Evolutionary conservation across 2,888 invertebrate species (phyloP), one percentile per base, ranked within the genome.

Genomic region (Molorchus minor): DNA sequence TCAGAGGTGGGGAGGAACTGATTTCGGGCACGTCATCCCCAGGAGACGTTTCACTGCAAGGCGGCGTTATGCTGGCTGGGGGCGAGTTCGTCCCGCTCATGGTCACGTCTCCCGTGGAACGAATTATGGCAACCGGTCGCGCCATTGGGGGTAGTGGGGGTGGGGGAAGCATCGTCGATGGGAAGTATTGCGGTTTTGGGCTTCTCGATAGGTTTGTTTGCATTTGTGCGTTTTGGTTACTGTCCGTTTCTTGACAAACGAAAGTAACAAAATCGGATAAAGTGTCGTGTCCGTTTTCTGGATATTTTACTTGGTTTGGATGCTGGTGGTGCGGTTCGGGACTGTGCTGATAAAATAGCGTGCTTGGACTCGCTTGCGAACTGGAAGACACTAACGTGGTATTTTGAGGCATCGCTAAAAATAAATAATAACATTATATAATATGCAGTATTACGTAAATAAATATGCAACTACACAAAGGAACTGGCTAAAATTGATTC

Each of bases 91-190:
- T 83, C 69, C 85, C 85, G 61, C 85, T 83, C 65, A 88, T 83
- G 46, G 83, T 82, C 46, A 86, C 80, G 69, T 86, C 86, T 45
- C 85, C 82, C 72, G 95, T 94, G 55, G 96, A 96, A 72, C 96
- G 87, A 75, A 97, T 94, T 75, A 98, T 96, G 63, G 97, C 96
- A 20, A 97, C 97, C 0, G 97, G 97, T 65, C 97, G 85, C 2
- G 97, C 96, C 93, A 97, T 95, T 13, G 96, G 96, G 4, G 96
- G 96, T 25, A 96, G 87, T 2, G 96, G 96, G 4, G 96, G 94
- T 19, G 96, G 96, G 3, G 96, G 96, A 77, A 97, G 85, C 93
- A 97, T 96, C 53, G 94, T 90, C 77, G 93, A 94, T 70, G 89
- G 90, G 82, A 94, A 94, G 82, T 94, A 95, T 76, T 93, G 92